Evolutionary conservation across 2,888 invertebrate genomes (phyloP).

Genomic region (Nomada lathburiana): DNA sequence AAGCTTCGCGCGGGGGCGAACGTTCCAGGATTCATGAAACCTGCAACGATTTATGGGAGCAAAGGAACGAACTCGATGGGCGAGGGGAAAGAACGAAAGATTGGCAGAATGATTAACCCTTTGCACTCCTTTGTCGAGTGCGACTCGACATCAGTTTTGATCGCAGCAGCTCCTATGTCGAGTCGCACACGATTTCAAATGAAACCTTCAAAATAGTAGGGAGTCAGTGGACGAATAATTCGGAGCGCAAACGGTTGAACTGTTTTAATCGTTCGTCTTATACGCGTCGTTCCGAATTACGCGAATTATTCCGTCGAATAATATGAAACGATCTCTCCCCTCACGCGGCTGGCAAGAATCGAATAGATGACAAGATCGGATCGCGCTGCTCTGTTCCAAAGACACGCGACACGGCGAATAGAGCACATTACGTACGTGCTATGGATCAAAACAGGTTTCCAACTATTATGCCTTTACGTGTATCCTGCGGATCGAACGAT

Average conservation of each 20-base stretch:
- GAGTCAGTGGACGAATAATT: no score
- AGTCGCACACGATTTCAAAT: no score
- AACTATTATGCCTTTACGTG: not conserved
- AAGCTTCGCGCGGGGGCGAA: constrained; percentile 85
- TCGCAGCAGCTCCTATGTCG: no score
- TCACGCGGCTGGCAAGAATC: no score
- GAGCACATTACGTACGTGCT: constrained; percentile 1
- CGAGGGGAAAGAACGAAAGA: not conserved
- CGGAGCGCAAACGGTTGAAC: no score
- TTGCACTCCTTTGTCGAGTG: not conserved
- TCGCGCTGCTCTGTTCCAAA: not conserved
- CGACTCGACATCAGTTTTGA: no score
- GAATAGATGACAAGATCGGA: not conserved
- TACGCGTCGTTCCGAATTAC: no score
- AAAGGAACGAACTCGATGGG: not conserved
- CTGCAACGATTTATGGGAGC: constrained; percentile 22
- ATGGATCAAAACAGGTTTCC: constrained; percentile 16
- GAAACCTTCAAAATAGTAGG: no score
- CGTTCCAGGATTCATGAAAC: constrained; percentile 21
- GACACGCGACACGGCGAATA: not conserved
- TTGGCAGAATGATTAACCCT: no score
- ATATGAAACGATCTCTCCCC: not conserved
- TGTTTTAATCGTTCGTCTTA: no score
- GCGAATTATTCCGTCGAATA: no score
- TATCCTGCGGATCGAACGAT: not conserved